Percentiles rank a stretch among this genome's conserved stretches.
Evolutionary conservation across 2,113 vertebrate genomes (phyloP).

Genomic region (Dasyurus viverrinus): DNA sequence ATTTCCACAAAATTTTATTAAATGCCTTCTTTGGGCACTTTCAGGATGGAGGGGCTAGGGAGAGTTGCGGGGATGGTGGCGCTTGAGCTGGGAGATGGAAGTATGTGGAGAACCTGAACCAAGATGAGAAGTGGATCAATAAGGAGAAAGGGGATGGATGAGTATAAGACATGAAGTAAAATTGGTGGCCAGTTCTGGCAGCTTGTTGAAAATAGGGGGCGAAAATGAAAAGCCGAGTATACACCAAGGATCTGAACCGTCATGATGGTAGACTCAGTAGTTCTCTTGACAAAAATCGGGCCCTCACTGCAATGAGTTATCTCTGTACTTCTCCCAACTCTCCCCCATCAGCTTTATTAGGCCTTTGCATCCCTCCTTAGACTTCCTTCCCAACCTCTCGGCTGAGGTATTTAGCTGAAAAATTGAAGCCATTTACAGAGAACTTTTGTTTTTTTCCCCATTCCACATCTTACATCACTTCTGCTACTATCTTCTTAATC

Average conservation of each 20-base stretch:
- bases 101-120: background rate
- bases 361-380: too few relatives aligned
- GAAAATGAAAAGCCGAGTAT: background rate
- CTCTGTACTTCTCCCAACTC: background rate
- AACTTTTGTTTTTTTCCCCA: background rate
- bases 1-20: background rate
- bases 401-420: background rate
- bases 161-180: background rate
- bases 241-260: background rate
- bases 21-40: background rate
- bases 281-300: background rate
- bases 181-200: background rate
- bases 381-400: too few relatives aligned
- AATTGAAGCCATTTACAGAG: background rate
- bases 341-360: too few relatives aligned
- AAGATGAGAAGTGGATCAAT: background rate
- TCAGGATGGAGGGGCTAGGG: background rate
- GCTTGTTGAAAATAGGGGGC: background rate
- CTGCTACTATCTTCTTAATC: background rate
- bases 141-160: background rate
- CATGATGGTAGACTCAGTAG: background rate
- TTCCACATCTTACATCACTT: background rate
- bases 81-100: background rate
- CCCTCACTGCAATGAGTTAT: background rate
- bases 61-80: background rate